Evolutionary conservation across 2,797 vertebrate species (phyloP), one percentile per base, ranked within the genome.

Genomic region (Alectoris magna): DNA sequence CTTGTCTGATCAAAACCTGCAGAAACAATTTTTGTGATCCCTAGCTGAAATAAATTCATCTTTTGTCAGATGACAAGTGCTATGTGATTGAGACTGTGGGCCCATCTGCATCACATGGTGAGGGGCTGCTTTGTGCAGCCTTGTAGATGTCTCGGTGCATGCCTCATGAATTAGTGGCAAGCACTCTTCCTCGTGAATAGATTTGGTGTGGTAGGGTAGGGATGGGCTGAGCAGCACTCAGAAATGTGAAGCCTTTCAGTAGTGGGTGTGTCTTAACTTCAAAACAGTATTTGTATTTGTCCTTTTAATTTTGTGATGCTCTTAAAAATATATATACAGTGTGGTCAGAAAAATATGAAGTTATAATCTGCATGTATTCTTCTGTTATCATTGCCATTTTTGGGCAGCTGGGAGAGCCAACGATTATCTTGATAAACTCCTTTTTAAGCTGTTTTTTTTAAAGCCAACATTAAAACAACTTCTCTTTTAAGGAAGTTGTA

Each of bases 321-420:
- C 38, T 86, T 75, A 66, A 39, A 63, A 79, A 93, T 41, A 66
- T 7, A 2, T 58, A 74, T 72, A 58, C 9, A 38, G 13, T 3
- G 0, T 22, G 38, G 10, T 75, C 44, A 58, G 38, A 71, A 90
- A 62, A 38, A 18, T 51, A 38, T 13, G 64, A 29, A 0, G 0
- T 78, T 62, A 14, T 49, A 68, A 31, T 38, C 34, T 87, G 9
- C 1, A 48, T 71, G 6, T 44, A 7, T 85, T 88, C 80, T 81
- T 31, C n/a, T 77, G 6, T 15, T 62, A 8, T 29, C 10, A 1
- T 19, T 87, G 34, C 26, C 4, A 6, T 72, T 91, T 94, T 43
- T 78, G 64, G 14, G 19, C 39, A 64, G 36, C 39, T 60, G 19
- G 29, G 36, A 82, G 27, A 83, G 24, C 18, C 41, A 74, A 29